Conservation (phyloP, 2,797 vertebrate genomes). For the Synaphobranchus kaupii region DNA sequence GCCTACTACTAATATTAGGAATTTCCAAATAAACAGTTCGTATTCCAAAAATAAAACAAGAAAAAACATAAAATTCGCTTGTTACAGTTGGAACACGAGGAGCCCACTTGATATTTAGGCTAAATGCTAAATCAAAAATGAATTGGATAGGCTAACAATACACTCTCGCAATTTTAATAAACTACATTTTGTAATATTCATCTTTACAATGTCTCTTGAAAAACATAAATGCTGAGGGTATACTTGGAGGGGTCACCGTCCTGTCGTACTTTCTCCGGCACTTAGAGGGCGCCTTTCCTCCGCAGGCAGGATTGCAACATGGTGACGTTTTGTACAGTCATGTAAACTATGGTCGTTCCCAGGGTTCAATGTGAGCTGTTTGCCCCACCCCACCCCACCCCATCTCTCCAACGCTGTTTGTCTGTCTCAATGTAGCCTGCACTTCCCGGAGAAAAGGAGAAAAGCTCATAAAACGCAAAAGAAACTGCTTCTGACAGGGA, state of each 20-base stretch:
- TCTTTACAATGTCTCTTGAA: neutral
- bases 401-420: conserved; percentile 71
- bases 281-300: conserved; percentile 76
- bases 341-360: conserved; percentile 78
- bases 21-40: neutral
- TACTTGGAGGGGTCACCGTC: neutral
- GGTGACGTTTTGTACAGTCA: conserved; percentile 72
- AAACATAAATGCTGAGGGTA: neutral
- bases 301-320: conserved; percentile 55
- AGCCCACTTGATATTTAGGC: no score
- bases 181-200: neutral
- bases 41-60: neutral
- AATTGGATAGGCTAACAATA: neutral
- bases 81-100: neutral
- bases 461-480: conserved; percentile 57
- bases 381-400: conserved; percentile 92
- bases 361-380: conserved; percentile 81
- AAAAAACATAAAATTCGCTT: neutral
- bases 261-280: conserved; percentile 26
- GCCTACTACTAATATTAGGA: neutral
- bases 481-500: conserved; percentile 60
- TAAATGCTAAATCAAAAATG: neutral
- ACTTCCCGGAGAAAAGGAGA: conserved; percentile 65
- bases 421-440: conserved; percentile 68
- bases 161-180: no score